Conservation (phyloP, 2,113 vertebrate genomes). For the Azemiops feae region DNA sequence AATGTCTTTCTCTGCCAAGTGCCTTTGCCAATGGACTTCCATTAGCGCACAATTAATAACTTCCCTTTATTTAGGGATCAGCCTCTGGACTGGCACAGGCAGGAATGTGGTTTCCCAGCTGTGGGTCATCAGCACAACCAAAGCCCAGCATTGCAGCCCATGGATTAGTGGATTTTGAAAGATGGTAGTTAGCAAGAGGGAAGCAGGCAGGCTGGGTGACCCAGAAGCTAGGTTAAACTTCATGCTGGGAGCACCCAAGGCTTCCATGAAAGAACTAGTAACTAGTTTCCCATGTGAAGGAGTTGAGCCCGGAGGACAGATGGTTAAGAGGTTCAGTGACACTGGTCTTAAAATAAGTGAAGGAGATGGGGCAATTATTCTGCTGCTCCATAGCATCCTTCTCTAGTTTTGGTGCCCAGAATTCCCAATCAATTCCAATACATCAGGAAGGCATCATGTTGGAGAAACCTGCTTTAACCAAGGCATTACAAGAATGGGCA, state of each 20-base stretch:
- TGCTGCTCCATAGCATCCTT: background rate
- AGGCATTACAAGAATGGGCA: background rate
- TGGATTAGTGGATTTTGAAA: background rate
- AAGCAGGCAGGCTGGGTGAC: background rate
- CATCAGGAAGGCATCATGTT: background rate
- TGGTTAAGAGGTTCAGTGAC: background rate
- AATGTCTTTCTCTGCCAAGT: background rate
- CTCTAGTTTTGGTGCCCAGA: background rate
- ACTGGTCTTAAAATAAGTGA: background rate
- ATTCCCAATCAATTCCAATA: background rate
- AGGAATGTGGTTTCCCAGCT: background rate
- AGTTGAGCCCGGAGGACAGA: background rate
- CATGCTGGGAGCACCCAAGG: background rate
- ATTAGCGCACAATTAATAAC: constrained; percentile 9
- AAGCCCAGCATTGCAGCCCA: background rate
- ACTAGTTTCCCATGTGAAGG: background rate
- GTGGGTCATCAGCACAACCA: background rate
- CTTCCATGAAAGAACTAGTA: background rate
- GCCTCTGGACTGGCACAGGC: constrained; percentile 3
- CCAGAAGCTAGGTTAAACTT: background rate
- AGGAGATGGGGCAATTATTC: background rate
- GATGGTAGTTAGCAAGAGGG: background rate
- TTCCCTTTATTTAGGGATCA: constrained; percentile 6
- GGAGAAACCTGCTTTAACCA: background rate
- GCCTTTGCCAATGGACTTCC: constrained; percentile 8